phyloP scores from a whole-genome alignment of 37 sponge, comb jelly and placozoan genomes.

The Oscarella lobularis region DNA sequence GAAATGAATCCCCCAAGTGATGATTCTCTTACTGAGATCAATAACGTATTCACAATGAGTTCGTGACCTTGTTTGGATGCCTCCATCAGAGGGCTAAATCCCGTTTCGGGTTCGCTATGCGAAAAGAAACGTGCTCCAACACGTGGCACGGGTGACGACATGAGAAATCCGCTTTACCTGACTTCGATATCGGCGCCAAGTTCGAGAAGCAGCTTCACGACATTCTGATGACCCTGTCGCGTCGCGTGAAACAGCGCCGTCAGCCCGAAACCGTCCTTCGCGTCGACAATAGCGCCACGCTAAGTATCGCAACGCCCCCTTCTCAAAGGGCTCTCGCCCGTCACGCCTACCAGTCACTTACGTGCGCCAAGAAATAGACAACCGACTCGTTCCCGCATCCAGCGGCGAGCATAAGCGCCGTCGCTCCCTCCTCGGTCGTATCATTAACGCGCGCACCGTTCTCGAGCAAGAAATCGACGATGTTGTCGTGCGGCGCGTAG shows the following conservation, averaged over 20 bases:
- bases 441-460: constrained; percentile 30
- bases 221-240: constrained; percentile 64
- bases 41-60: constrained; percentile 22
- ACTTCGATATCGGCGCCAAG: constrained; percentile 50
- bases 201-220: constrained; percentile 53
- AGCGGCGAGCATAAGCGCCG: constrained; percentile 74
- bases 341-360: constrained; percentile 2
- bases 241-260: constrained; percentile 57
- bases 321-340: too few relatives aligned
- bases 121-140: too few relatives aligned
- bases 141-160: too few relatives aligned
- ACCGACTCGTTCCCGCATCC: constrained; percentile 76
- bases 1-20: background rate
- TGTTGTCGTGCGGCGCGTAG: constrained; percentile 58
- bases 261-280: constrained; percentile 38
- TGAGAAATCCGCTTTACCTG: constrained; percentile 24
- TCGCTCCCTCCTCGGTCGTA: constrained; percentile 24
- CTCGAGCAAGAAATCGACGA: constrained; percentile 65
- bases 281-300: constrained; percentile 36
- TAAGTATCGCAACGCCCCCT: constrained; percentile 10
- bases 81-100: constrained; percentile 48
- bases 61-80: constrained; percentile 68
- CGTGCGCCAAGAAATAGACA: constrained; percentile 62
- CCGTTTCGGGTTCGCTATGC: constrained; percentile 40
- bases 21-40: background rate